Evolutionary conservation across 1,140 invertebrate genomes (phyloP).

Genomic region (Lysiphlebus fabarum): DNA sequence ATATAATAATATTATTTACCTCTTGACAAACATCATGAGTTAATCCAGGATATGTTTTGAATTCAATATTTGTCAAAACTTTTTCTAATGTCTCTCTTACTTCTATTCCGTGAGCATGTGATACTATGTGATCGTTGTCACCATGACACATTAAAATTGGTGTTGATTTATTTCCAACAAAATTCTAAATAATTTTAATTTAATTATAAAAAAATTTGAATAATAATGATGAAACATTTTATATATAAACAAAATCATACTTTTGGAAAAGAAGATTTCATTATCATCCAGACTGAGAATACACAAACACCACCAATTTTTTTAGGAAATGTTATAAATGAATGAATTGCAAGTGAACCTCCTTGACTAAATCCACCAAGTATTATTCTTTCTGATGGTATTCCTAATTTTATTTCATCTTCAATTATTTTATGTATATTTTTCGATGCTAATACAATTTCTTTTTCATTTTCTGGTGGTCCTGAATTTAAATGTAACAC

Average conservation of each 20-base stretch:
- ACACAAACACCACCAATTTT: conserved; percentile 85
- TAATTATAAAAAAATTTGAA: too few species aligned
- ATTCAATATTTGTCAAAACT: too few species aligned
- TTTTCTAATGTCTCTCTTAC: too few species aligned
- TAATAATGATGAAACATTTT: too few species aligned
- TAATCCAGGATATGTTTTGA: too few species aligned
- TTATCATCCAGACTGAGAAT: conserved; percentile 92
- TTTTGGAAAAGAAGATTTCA: conserved; percentile 72
- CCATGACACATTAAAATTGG: conserved; percentile 93
- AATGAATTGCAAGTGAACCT: conserved; percentile 91
- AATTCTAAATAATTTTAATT: conserved; percentile 42
- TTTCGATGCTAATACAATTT: conserved; percentile 75
- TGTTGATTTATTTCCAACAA: conserved; percentile 59
- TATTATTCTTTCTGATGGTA: conserved; percentile 74
- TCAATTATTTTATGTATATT: conserved; percentile 81
- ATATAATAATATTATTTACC: too few species aligned
- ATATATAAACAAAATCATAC: too few species aligned
- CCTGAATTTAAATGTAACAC: too few species aligned
- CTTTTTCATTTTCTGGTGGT: conserved; percentile 87
- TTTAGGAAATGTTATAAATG: conserved; percentile 78
- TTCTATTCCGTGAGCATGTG: too few species aligned
- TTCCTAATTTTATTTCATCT: conserved; percentile 78
- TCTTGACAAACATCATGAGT: too few species aligned
- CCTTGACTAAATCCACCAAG: conserved; percentile 86
- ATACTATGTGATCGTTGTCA: conserved; percentile 90